Evolutionary conservation across 2,888 invertebrate species (phyloP), one percentile per base, ranked within the genome.

Genomic region (Tiliacea citrago): DNA sequence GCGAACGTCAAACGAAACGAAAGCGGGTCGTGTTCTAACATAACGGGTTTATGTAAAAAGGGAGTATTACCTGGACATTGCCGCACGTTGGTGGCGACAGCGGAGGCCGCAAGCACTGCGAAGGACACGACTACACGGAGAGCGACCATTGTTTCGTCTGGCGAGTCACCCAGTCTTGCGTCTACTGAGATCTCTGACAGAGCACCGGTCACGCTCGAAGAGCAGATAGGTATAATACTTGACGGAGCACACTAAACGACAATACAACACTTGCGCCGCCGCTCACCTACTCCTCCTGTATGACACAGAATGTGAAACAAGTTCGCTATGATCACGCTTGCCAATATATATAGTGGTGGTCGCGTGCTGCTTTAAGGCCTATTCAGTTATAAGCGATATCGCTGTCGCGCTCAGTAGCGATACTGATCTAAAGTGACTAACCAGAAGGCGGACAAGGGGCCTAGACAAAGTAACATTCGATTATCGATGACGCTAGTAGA

Each of bases 21-120:
- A 94, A 94, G 92, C 92, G 79, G 93, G 93, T 93, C 93, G 89
- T 82, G 75, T 78, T 82, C 79, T 51, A 51, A 51, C 35, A n/a
- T 89, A 87, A 89, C 84, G 77, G 83, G 72, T 83, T 93, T 91
- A 92, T 88, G 88, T 92, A 92, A 91, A 39, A 90, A 68, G 68
- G 42, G 51, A 76, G 35, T 91, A 93, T 93, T 88, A 96, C 96
- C 95, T 82, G 88, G 67, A 86, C 96, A 96, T 91, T 94, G 94
- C 47, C 89, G 73, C 79, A 96, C 95, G 55, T 93, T 84, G 10
- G 94, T 94, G 81, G 95, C 94, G 65, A 60, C 66, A 51, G 89
- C 88, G 53, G 90, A 90, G 69, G 89, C 65, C 60, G 92, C 93
- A 78, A 94, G 55, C 49, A 94, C 79, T 51, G 88, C 90, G 73